Base-by-base conservation (phyloP, 1,140 invertebrate species). In the Monomorium pharaonis region DNA sequence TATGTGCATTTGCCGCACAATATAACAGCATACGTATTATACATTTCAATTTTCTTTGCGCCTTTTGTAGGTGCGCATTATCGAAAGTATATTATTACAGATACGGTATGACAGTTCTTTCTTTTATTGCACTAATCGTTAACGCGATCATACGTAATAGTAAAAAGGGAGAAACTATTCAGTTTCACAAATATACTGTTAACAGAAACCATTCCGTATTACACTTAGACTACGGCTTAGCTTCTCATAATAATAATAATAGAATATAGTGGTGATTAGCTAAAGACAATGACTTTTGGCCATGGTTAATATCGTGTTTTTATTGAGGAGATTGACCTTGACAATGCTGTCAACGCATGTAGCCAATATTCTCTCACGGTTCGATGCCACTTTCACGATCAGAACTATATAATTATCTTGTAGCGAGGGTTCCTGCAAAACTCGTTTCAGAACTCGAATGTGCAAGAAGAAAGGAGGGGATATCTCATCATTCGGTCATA, bases 341-440 rank as follows among this genome's bases (percentile, higher is more conserved):
- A 92, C 93, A 94, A 86, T 94, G 92, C 85, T 88, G 88, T 83
- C 87, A 90, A 76, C 77, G 60, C 47, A 60, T 47, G 84, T 69
- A 85, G 72, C 47, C 51, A 84, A 78, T 85, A 56, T 84, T 85
- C 62, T 72, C 70, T 72, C 47, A 63, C 86, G 91, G 93, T 93
- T 94, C 93, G 93, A 94, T 94, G 93, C 91, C 90, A 94, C 93
- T 94, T 94, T 94, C 93, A 93, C 93, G 89, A 92, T 83, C 88
- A 76, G 87, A 90, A 89, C 88, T 89, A 90, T 89, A 89, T 85
- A 91, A 91, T 91, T 91, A 86, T 88, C 86, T 87, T 70, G 87
- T 86, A 86, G 49, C 69, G 74, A 72, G 60, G 72, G 58, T 89
- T 89, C 62, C 86, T 78, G 84, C 80, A 85, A 91, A 92, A 92